Conservation (phyloP, 1,140 invertebrate species). For the Lepidurus apus region DNA sequence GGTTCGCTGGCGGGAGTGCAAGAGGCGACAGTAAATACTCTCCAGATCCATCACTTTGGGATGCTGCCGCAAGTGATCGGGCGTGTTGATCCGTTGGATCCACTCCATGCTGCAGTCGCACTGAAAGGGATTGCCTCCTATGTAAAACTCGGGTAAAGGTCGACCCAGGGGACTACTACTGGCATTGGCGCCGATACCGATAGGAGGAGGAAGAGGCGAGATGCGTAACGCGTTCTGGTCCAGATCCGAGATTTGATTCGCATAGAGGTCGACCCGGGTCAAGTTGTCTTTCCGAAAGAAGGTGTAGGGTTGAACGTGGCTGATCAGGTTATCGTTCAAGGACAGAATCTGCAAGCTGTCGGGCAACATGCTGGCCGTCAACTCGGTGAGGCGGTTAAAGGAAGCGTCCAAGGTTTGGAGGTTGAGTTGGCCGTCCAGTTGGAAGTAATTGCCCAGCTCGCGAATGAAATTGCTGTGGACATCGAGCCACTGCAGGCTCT, state of each 20-base stretch:
- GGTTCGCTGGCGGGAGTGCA: constrained; percentile 73
- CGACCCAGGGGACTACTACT: constrained; percentile 43
- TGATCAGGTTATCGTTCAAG: constrained; percentile 75
- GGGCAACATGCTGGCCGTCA: constrained; percentile 60
- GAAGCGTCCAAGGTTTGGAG: constrained; percentile 74
- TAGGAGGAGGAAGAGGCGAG: constrained; percentile 45
- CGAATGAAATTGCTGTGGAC: constrained; percentile 80
- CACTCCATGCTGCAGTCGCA: constrained; percentile 67
- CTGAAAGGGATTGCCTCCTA: constrained; percentile 78
- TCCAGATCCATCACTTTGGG: constrained; percentile 85
- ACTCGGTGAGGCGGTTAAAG: constrained; percentile 69
- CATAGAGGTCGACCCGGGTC: constrained; percentile 74
- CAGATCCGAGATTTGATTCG: constrained; percentile 74
- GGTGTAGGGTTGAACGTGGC: constrained; percentile 68
- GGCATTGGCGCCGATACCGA: constrained; percentile 54
- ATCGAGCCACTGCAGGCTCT: constrained; percentile 78
- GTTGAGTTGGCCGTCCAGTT: constrained; percentile 58
- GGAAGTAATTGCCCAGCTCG: constrained; percentile 68
- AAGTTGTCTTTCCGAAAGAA: constrained; percentile 77
- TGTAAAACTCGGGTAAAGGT: constrained; percentile 74
- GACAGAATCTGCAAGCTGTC: constrained; percentile 71
- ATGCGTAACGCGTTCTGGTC: constrained; percentile 71
- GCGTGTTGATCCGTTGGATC: constrained; percentile 70
- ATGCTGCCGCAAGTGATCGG: constrained; percentile 65
- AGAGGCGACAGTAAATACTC: constrained; percentile 80